phyloP scores from a whole-genome alignment of 2,113 vertebrate species.

The Salvator merianae region DNA sequence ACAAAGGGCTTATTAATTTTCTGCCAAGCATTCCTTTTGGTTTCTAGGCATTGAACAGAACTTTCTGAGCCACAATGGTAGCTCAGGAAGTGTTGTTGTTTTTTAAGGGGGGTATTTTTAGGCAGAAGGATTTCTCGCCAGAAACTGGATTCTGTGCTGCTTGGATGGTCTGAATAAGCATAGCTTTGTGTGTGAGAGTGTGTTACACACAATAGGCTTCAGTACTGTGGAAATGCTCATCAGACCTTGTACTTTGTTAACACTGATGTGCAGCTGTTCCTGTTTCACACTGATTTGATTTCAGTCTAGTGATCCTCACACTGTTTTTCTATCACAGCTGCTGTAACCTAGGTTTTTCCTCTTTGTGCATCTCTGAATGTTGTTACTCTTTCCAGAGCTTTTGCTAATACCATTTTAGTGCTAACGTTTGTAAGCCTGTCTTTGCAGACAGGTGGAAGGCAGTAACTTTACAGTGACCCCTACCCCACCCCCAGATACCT shows the following conservation, averaged over 20 bases:
- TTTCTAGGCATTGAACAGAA: neutral
- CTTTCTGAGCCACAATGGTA: neutral
- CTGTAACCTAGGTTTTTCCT: neutral
- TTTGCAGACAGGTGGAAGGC: neutral
- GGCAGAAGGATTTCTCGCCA: neutral
- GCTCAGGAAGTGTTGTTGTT: neutral
- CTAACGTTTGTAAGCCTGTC: neutral
- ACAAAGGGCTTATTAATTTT: neutral
- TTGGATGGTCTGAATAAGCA: neutral
- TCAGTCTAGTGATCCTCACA: neutral
- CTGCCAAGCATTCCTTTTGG: constrained; percentile 2
- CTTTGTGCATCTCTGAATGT: neutral
- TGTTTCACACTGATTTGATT: neutral
- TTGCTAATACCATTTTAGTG: neutral
- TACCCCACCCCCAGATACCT: too few relatives aligned
- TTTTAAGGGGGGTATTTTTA: neutral
- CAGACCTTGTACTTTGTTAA: neutral
- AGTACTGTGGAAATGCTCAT: neutral
- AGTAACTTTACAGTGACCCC: neutral
- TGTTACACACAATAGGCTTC: neutral
- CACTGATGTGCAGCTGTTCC: neutral
- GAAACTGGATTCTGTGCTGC: neutral
- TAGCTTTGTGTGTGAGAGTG: neutral
- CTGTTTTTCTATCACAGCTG: neutral
- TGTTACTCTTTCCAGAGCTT: neutral